Percentiles rank a stretch among this genome's conserved stretches.
phyloP scores from a whole-genome alignment of 1,140 invertebrate species.

The Eufriesea mexicana region DNA sequence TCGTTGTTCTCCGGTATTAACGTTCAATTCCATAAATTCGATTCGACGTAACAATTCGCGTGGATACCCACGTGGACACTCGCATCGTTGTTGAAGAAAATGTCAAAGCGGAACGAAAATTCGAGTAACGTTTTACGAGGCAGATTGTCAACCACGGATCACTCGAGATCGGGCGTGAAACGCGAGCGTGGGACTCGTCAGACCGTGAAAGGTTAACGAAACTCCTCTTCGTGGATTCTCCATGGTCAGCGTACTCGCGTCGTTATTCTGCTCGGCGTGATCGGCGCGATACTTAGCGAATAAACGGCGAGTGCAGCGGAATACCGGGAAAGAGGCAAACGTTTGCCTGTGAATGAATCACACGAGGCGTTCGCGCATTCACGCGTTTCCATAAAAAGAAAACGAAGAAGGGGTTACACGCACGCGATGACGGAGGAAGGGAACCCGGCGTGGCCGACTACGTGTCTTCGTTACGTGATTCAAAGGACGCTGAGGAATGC shows the following conservation, averaged over 20 bases:
- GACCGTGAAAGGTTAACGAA: too few relatives aligned
- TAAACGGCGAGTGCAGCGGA: neutral
- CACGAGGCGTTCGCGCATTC: neutral
- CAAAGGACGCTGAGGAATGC: constrained; percentile 57
- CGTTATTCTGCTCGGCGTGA: neutral
- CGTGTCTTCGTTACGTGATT: constrained; percentile 65
- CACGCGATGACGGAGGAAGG: constrained; percentile 15
- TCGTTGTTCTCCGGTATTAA: too few relatives aligned
- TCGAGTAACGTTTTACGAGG: too few relatives aligned
- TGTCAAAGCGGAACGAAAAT: too few relatives aligned
- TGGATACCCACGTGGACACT: too few relatives aligned
- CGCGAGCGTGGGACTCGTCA: too few relatives aligned
- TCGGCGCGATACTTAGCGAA: neutral
- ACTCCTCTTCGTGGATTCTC: too few relatives aligned
- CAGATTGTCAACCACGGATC: too few relatives aligned
- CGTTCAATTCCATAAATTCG: too few relatives aligned
- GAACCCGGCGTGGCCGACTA: constrained; percentile 44
- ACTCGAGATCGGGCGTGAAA: too few relatives aligned
- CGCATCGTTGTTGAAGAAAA: too few relatives aligned
- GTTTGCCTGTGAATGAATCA: constrained; percentile 31
- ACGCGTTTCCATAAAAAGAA: constrained; percentile 10
- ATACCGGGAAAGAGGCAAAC: neutral
- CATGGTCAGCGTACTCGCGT: neutral
- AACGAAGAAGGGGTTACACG: neutral
- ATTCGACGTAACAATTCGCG: too few relatives aligned